phyloP scores from a whole-genome alignment of 2,113 vertebrate species.

The Scomber japonicus region DNA sequence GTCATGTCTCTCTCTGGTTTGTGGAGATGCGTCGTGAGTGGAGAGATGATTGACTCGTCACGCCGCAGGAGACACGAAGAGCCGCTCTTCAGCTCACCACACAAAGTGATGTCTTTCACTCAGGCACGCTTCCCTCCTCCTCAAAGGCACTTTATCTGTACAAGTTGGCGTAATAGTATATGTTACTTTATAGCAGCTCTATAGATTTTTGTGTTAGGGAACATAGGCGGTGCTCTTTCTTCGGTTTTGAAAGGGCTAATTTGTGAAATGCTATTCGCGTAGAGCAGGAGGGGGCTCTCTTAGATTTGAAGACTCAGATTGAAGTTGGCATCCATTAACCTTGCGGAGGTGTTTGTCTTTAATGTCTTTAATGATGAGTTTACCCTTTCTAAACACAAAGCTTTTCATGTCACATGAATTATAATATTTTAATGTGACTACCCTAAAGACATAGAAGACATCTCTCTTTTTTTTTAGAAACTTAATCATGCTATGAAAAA shows the following conservation, averaged over 20 bases:
- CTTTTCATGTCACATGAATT: neutral
- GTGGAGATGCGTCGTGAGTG: constrained; percentile 15
- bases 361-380: neutral
- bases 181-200: constrained; percentile 15
- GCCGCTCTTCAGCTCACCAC: neutral
- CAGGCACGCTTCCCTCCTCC: neutral
- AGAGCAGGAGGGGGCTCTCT: accelerated
- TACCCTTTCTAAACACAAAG: neutral
- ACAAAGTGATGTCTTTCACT: neutral
- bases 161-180: neutral
- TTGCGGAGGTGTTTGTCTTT: neutral
- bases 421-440: neutral
- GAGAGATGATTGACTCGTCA: constrained; percentile 4
- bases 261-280: constrained; percentile 12
- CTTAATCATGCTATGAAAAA: constrained; percentile 13
- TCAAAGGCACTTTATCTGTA: neutral
- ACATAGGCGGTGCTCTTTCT: neutral
- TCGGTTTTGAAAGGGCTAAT: constrained; percentile 20
- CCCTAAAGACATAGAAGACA: no score
- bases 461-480: neutral
- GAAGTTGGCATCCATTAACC: neutral
- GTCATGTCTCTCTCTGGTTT: neutral
- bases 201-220: constrained; percentile 12
- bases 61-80: neutral
- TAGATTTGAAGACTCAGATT: constrained; percentile 17